Conservation (phyloP, 1,140 invertebrate genomes). For the Branchinecta lindahli region DNA sequence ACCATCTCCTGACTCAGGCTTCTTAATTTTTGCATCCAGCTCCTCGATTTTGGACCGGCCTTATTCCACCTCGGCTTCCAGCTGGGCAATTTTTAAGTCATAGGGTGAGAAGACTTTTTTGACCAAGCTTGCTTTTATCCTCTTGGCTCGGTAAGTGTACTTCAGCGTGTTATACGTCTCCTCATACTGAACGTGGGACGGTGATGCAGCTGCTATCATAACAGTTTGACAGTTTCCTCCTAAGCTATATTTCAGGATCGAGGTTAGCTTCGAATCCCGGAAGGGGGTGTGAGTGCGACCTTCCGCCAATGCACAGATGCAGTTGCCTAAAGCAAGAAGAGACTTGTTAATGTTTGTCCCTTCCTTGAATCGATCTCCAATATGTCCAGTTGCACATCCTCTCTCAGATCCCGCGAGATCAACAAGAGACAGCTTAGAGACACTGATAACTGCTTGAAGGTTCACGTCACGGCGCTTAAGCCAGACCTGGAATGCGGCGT, state of each 20-base stretch:
- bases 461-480: slow-evolving; percentile 42
- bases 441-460: slow-evolving; percentile 36
- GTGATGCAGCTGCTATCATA: slow-evolving; percentile 91
- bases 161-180: slow-evolving; percentile 93
- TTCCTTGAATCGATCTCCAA: slow-evolving; percentile 66
- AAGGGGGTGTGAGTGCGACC: slow-evolving; percentile 68
- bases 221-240: slow-evolving; percentile 93
- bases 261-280: slow-evolving; percentile 86
- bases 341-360: slow-evolving; percentile 91
- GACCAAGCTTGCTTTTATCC: slow-evolving; percentile 55
- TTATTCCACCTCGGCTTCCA: too few relatives aligned
- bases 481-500: slow-evolving; percentile 61
- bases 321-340: slow-evolving; percentile 75
- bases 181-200: slow-evolving; percentile 65
- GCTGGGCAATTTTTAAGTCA: too few relatives aligned
- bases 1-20: too few relatives aligned
- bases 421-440: slow-evolving; percentile 79
- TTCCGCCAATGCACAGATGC: slow-evolving; percentile 77
- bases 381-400: slow-evolving; percentile 61
- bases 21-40: too few relatives aligned
- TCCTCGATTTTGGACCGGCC: too few relatives aligned
- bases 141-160: slow-evolving; percentile 72
- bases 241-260: slow-evolving; percentile 85
- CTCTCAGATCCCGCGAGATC: slow-evolving; percentile 86
- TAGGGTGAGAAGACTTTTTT: too few relatives aligned